Percentiles rank a stretch among this genome's conserved stretches.
Conservation (phyloP, 2,113 vertebrate genomes). For the Coryphaenoides rupestris region DNA sequence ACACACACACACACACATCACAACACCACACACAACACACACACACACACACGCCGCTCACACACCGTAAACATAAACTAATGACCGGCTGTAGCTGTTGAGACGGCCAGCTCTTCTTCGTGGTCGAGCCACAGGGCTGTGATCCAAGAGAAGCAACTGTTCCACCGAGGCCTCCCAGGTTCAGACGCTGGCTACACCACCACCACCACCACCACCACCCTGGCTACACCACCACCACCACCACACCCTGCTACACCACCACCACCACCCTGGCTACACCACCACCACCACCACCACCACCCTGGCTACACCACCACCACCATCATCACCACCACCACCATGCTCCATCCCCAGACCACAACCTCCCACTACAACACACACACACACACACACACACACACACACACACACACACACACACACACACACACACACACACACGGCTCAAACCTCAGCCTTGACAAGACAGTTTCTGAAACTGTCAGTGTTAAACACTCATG, state of each 20-base stretch:
- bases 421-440: not conserved
- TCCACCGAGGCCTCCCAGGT: constrained; percentile 45
- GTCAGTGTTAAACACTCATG: constrained; percentile 25
- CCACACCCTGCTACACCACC: constrained; percentile 37
- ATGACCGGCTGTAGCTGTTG: constrained; percentile 14
- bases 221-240: constrained; percentile 35
- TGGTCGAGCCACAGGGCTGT: constrained; percentile 44
- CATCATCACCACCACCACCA: too few relatives aligned
- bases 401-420: not conserved
- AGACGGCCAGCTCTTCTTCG: constrained; percentile 21
- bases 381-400: not conserved
- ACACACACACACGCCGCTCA: not conserved
- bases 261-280: constrained; percentile 48
- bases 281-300: too few relatives aligned
- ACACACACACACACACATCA: too few relatives aligned
- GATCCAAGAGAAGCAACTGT: constrained; percentile 46
- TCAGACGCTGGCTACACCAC: constrained; percentile 50
- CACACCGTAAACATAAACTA: not conserved
- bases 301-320: constrained; percentile 39
- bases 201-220: constrained; percentile 35
- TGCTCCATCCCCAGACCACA: constrained; percentile 44
- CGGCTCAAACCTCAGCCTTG: not conserved
- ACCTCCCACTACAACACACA: constrained; percentile 36
- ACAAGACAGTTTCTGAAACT: constrained; percentile 32
- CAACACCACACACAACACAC: not conserved